Evolutionary conservation across 2,888 invertebrate species (phyloP), one percentile per base, ranked within the genome.

Genomic region (Fragum whitleyi): DNA sequence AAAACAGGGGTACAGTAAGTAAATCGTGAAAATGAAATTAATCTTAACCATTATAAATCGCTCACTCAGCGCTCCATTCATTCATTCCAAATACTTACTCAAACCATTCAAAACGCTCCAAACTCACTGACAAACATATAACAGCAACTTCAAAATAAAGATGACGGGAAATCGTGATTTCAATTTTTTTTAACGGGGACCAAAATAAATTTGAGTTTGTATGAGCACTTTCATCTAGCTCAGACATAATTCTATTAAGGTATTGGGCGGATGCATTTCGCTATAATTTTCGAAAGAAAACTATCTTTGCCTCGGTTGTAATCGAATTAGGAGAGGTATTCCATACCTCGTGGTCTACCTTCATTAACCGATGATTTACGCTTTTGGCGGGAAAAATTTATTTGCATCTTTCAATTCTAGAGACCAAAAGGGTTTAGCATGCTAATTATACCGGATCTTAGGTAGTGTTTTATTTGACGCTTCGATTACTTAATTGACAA

Each of bases 381-480:
- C 47, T 59, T 59, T 7, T 47, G 29, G 28, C 78, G 55, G 7
- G 71, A 61, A 19, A n/a, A 21, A 19, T 9, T n/a, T 42, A 42
- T 77, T 72, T 1, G 77, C 67, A 16, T 55, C 59, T 67, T 73
- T 78, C 16, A 78, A 47, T 42, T 78, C 78, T 14, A 21, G 16
- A n/a, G 68, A 59, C 78, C 73, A 78, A 51, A 73, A 73, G 5
- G 77, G 77, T 47, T 77, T 77, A 11, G 67, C 59, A 14, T 57
- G 65, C 21, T 59, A 65, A 42, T 77, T 71, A 55, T 65, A 77
- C 32, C 53, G 72, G n/a, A 55, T 72, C 5, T 57, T 14, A 14
- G 72, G 72, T 16, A 77, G 32, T 5, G 36, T 1, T 16, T 26
- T 26, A 16, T 16, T n/a, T 16, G 51, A 47, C 42, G 59, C 59